Conservation (phyloP, 2,113 vertebrate species). For the Rhinolophus sinicus region DNA sequence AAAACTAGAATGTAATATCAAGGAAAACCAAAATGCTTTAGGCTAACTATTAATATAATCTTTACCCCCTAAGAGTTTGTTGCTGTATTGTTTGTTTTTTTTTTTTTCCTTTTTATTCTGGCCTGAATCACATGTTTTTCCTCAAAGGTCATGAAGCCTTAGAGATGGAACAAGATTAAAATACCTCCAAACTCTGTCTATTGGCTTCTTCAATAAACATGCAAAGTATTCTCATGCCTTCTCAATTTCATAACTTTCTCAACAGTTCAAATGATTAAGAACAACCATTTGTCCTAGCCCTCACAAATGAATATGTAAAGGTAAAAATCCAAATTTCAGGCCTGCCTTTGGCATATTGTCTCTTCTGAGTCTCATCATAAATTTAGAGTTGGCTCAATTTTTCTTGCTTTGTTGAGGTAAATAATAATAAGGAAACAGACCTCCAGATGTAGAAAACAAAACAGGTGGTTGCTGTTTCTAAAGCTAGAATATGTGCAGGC, state of each 20-base stretch:
- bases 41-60: background rate
- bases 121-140: slow-evolving; percentile 16
- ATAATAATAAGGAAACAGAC: slow-evolving; percentile 47
- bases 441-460: slow-evolving; percentile 40
- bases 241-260: background rate
- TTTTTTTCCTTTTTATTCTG: background rate
- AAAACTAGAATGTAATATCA: slow-evolving; percentile 17
- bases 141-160: slow-evolving; percentile 15
- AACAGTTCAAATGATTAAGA: slow-evolving; percentile 14
- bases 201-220: background rate
- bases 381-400: slow-evolving; percentile 35
- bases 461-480: slow-evolving; percentile 65
- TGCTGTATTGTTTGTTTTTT: background rate
- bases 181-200: background rate
- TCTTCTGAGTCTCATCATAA: slow-evolving; percentile 30
- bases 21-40: slow-evolving; percentile 25
- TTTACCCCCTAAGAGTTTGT: background rate
- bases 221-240: background rate
- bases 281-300: background rate
- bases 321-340: slow-evolving; percentile 38
- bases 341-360: background rate
- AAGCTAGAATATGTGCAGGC: slow-evolving; percentile 55
- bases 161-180: slow-evolving; percentile 29
- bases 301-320: slow-evolving; percentile 6
- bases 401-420: slow-evolving; percentile 31